Evolutionary conservation across 2,888 invertebrate genomes (phyloP), one percentile per base, ranked within the genome.

Genomic region (Galerucella pusilla): DNA sequence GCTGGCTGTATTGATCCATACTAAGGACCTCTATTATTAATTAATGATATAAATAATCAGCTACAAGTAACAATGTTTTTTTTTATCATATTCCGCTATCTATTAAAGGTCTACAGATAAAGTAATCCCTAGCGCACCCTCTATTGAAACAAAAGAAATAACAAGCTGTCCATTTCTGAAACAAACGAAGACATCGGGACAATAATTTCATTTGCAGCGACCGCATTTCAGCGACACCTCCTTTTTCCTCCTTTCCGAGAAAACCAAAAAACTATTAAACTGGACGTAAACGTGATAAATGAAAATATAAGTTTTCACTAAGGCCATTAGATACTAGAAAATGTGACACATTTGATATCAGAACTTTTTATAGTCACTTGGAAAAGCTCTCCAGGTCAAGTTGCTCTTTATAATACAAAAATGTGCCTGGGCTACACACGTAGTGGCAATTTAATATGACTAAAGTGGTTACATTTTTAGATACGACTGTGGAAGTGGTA

Each of bases 281-380:
- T 61, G 69, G 69, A 74, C 74, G 49, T 74, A 65, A 74, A 70
- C 49, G 69, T 70, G 74, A 69, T 74, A 74, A 74, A 74, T 74
- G 74, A 70, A 65, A 74, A 74, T 74, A 74, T 73, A 73, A 68
- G 73, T 74, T 74, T 70, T 69, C 65, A 60, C 74, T 74, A 70
- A 69, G 70, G 45, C 65, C 74, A 60, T 74, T 69, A 64, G 59
- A 66, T 69, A 63, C 57, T 65, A 66, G 20, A n/a, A 45, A 25
- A 16, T 25, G 66, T 70, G 74, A 70, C 69, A 70, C 28, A 25
- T 28, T 65, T 49, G 28, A 66, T 70, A 74, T 69, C 25, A 74
- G 42, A 74, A 74, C 64, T 70, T 69, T 74, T 69, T 66, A 52
- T 67, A 54, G 67, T 54, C 52, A 67, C 67, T 52, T 16, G 9